A percentile compares a stretch with the other conserved stretches of the same genome.
These are phyloP conservation scores for Asbolus verrucosus DNA, from an alignment of 1,140 invertebrate genomes.

Conservation along the genomic window DNA sequence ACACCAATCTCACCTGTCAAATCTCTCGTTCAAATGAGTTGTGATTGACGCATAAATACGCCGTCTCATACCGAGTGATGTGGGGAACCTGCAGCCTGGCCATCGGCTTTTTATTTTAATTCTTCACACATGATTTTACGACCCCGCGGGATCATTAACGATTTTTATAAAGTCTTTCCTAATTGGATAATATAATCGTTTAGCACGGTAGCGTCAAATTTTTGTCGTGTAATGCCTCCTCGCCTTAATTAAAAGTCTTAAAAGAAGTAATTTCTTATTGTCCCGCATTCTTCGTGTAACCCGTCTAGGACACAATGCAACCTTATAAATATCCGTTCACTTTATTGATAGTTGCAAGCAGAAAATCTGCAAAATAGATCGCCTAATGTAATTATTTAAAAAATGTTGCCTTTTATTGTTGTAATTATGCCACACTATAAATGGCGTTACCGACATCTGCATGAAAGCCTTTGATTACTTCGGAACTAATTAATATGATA, in stretches of 20 bases:
- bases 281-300: not conserved
- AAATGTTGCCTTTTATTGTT: conserved; percentile 17
- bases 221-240: conserved; percentile 20
- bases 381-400: conserved; percentile 25
- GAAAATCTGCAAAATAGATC: conserved; percentile 28
- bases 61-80: conserved; percentile 47
- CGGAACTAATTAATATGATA: conserved; percentile 27
- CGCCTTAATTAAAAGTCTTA: conserved; percentile 21
- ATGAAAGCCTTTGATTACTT: conserved; percentile 23
- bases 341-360: conserved; percentile 9
- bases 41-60: conserved; percentile 63
- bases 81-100: conserved; percentile 7
- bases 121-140: conserved; percentile 20
- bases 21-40: conserved; percentile 61
- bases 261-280: conserved; percentile 15
- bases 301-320: not conserved
- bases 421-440: conserved; percentile 26
- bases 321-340: conserved; percentile 19
- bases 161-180: conserved; percentile 38
- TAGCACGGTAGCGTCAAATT: conserved; percentile 42
- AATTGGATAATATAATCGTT: conserved; percentile 43
- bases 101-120: not conserved
- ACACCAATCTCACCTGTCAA: conserved; percentile 61
- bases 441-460: conserved; percentile 15
- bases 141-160: conserved; percentile 19